Evolutionary conservation across 1,140 invertebrate genomes (phyloP), one percentile per base, ranked within the genome.

Genomic region (Megalopta genalis): DNA sequence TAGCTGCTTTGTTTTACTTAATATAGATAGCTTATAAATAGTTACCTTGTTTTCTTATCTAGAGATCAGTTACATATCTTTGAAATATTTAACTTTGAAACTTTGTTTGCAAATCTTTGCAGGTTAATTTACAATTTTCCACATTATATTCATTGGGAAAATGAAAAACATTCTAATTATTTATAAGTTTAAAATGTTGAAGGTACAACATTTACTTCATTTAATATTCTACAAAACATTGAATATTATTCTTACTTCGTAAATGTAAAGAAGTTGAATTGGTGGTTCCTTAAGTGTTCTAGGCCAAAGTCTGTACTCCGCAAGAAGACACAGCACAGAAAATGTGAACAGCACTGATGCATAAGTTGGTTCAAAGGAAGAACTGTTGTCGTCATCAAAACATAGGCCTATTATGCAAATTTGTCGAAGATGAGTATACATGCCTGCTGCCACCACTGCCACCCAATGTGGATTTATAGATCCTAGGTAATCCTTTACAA

Each of bases 231-330:
- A 57, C 21, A 49, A 69, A 37, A 18, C 46, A 8, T 16, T 7
- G 12, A 32, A 23, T 42, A 4, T 12, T 16, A 2, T 12, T 32
- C 68, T 86, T 80, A 92, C 92, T 81, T 93, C 92, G 54, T 93
- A 93, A 72, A 93, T 87, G 39, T 91, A 90, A n/a, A 93, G 69
- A 18, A 93, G 82, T 39, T 90, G 90, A 42, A 90, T 80, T 0
- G 92, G 91, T 42, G 92, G 92, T 64, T 93, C 91, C 83, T 93
- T 93, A 0, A 93, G 80, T 0, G 92, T 92, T 74, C 86, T 82
- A 1, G 92, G 92, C 92, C 92, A 93, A 8, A 93, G 85, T 83
- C 82, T 90, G 64, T 93, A 92, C 37, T 93, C 92, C 2, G 92
- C 92, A 25, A 93, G 64, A 8, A 93, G 71, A 21, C 91, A 93